Conservation (phyloP, 2,113 vertebrate genomes). For the Arothron firmamentum region DNA sequence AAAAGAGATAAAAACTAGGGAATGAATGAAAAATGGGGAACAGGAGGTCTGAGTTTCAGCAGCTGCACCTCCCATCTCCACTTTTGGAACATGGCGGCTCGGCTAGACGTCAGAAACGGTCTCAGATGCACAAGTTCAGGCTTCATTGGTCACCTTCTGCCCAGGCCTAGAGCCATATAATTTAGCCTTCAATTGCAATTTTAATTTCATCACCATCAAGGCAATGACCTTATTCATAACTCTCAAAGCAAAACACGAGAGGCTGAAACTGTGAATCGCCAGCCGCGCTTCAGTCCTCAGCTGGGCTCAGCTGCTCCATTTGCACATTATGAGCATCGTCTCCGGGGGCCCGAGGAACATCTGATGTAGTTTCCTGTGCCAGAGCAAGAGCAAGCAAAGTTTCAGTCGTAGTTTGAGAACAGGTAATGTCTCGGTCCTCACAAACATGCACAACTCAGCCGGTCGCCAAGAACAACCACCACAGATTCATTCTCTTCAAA, state of each 20-base stretch:
- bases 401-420: slow-evolving; percentile 19
- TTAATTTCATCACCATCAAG: slow-evolving; percentile 11
- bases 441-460: slow-evolving; percentile 15
- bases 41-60: slow-evolving; percentile 36
- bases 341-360: slow-evolving; percentile 10
- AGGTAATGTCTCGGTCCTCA: slow-evolving; percentile 33
- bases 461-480: slow-evolving; percentile 41
- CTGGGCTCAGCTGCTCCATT: slow-evolving; percentile 31
- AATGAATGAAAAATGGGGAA: slow-evolving; percentile 17
- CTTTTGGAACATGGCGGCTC: neutral
- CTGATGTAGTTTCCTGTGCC: slow-evolving; percentile 52
- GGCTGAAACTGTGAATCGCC: slow-evolving; percentile 6
- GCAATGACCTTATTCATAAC: slow-evolving; percentile 13
- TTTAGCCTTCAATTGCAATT: slow-evolving; percentile 14
- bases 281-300: slow-evolving; percentile 7
- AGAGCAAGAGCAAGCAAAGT: slow-evolving; percentile 32
- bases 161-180: slow-evolving; percentile 13
- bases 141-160: slow-evolving; percentile 1
- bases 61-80: slow-evolving; percentile 39
- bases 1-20: neutral
- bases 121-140: neutral
- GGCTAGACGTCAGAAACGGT: neutral
- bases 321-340: slow-evolving; percentile 12
- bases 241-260: slow-evolving; percentile 25
- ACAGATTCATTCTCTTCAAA: slow-evolving; percentile 38